Evolutionary conservation across 2,113 vertebrate species (phyloP).

Genomic region (Leiothrix lutea): DNA sequence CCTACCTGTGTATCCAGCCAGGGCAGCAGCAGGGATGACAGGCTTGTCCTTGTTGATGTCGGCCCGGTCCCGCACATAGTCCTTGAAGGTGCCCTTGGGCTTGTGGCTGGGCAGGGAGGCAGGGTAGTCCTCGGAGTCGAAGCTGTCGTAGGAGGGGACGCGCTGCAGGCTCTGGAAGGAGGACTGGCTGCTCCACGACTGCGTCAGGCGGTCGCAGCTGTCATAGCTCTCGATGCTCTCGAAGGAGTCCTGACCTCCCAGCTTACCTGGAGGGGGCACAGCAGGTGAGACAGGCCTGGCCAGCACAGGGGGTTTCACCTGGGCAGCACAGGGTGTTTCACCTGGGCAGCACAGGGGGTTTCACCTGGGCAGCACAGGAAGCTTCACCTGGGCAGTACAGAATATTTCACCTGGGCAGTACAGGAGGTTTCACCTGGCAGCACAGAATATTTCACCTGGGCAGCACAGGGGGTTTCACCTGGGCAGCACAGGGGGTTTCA

Average conservation of each 20-base stretch:
- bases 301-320: background rate
- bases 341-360: background rate
- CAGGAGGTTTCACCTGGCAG: background rate
- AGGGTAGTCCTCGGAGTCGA: conserved; percentile 96
- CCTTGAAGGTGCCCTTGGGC: conserved; percentile 99
- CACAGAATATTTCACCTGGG: no score
- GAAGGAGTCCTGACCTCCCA: conserved; percentile 96
- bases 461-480: background rate
- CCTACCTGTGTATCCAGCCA: conserved; percentile 98
- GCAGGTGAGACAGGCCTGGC: background rate
- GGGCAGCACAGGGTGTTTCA: accelerated
- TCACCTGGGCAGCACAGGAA: background rate
- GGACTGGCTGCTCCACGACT: conserved; percentile 98
- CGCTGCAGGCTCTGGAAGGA: conserved; percentile 98
- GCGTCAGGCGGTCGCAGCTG: conserved; percentile 93
- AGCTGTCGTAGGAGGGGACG: conserved; percentile 97
- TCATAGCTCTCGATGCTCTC: conserved; percentile 98
- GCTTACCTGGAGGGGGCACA: conserved; percentile 81
- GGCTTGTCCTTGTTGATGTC: conserved; percentile 99
- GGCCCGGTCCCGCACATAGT: conserved; percentile 96
- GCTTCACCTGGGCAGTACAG: background rate
- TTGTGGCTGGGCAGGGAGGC: conserved; percentile 89
- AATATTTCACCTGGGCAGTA: background rate
- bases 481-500: no score
- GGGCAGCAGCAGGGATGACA: conserved; percentile 94